phyloP scores from a whole-genome alignment of 2,888 invertebrate species.

The Megamerina dolium region DNA sequence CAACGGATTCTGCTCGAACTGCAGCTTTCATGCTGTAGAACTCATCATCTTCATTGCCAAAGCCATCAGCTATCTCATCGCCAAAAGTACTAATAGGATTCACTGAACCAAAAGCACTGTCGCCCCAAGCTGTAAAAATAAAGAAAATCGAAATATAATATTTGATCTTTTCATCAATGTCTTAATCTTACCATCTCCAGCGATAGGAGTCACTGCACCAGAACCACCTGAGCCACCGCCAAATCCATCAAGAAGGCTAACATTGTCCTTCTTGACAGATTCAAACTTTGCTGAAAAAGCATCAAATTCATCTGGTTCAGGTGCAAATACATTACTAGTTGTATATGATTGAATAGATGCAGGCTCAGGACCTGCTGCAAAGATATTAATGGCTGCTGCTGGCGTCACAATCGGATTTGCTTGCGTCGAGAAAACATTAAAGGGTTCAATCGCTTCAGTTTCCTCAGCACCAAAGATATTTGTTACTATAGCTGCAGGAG shows the following conservation, averaged over 20 bases:
- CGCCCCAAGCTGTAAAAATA: constrained; percentile 46
- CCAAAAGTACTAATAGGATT: constrained; percentile 30
- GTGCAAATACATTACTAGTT: constrained; percentile 39
- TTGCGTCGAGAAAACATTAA: constrained; percentile 27
- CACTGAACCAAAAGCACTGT: constrained; percentile 44
- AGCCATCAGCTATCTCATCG: constrained; percentile 51
- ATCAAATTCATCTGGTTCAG: constrained; percentile 66
- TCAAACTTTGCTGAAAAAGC: constrained; percentile 88
- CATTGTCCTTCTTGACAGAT: constrained; percentile 50
- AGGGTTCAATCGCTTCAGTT: constrained; percentile 19
- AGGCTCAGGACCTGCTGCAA: constrained; percentile 34
- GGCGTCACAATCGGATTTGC: constrained; percentile 21
- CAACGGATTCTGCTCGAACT: constrained; percentile 60
- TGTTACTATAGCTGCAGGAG: constrained; percentile 28
- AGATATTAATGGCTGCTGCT: constrained; percentile 27
- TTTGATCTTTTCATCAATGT: neutral
- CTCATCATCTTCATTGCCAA: constrained; percentile 68
- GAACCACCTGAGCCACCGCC: constrained; percentile 33
- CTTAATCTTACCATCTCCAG: constrained; percentile 34
- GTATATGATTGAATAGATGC: constrained; percentile 16
- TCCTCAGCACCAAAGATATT: constrained; percentile 36
- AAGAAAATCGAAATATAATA: neutral
- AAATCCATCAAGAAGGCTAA: constrained; percentile 44
- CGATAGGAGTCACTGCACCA: constrained; percentile 41
- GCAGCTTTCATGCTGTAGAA: constrained; percentile 77